These are phyloP conservation scores for Pantala flavescens DNA, from an alignment of 1,140 invertebrate species.

Conservation along the genomic window DNA sequence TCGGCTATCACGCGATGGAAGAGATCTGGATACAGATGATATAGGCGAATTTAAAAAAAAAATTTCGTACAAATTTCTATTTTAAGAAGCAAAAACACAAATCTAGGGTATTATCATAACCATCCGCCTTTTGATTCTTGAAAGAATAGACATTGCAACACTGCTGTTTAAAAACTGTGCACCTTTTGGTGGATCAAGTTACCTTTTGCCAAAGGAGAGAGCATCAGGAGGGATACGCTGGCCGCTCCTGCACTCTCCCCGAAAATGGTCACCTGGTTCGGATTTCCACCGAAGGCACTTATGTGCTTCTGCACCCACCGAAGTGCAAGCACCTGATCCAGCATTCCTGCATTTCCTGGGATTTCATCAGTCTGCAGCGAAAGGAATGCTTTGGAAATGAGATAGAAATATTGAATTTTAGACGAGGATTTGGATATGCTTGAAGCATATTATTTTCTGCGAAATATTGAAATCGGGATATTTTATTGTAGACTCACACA, in stretches of 20 bases:
- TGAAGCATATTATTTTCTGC: background rate
- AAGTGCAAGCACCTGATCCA: conserved; percentile 32
- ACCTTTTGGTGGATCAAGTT: background rate
- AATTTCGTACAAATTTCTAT: background rate
- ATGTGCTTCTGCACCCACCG: conserved; percentile 33
- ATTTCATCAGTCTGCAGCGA: conserved; percentile 19
- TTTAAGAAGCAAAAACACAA: background rate
- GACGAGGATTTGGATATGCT: background rate
- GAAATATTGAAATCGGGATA: background rate
- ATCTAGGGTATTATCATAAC: background rate
- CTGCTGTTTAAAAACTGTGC: too few relatives aligned
- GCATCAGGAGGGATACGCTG: conserved; percentile 30
- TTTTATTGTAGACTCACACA: conserved; percentile 26
- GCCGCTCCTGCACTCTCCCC: conserved; percentile 48
- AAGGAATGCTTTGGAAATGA: conserved; percentile 25
- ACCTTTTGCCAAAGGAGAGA: conserved; percentile 24
- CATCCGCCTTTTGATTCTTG: background rate
- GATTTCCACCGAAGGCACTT: conserved; percentile 43
- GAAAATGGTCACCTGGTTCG: conserved; percentile 43
- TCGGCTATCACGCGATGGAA: conserved; percentile 28
- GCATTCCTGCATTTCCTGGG: conserved; percentile 36
- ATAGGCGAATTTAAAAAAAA: background rate
- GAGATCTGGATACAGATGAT: conserved; percentile 13
- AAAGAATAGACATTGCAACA: background rate
- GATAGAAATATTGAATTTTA: background rate